Evolutionary conservation across 1,140 invertebrate species (phyloP).

Genomic region (Chrysomallon squamiferum): DNA sequence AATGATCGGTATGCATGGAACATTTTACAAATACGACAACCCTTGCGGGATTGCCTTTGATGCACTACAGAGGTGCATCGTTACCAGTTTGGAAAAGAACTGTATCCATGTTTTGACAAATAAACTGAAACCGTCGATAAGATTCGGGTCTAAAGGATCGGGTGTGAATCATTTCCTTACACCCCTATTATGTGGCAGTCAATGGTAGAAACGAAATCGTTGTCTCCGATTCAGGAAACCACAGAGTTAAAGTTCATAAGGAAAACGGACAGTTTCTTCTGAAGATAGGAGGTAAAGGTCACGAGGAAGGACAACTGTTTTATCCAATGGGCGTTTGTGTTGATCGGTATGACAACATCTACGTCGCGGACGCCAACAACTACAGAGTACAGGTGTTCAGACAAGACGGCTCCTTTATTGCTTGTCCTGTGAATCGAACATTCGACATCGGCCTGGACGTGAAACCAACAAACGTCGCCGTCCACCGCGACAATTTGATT

Average conservation of each 20-base stretch:
- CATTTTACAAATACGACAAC: conserved; percentile 43
- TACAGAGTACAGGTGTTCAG: conserved; percentile 95
- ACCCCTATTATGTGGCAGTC: conserved; percentile 39
- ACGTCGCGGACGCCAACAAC: conserved; percentile 97
- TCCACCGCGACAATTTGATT: conserved; percentile 27
- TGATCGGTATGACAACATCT: conserved; percentile 95
- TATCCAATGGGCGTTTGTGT: conserved; percentile 98
- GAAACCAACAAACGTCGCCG: conserved; percentile 40
- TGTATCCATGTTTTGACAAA: conserved; percentile 94
- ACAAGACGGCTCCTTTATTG: conserved; percentile 26
- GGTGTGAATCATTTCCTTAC: conserved; percentile 72
- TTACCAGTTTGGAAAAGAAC: conserved; percentile 79
- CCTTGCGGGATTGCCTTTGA: conserved; percentile 43
- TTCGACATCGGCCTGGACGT: conserved; percentile 39
- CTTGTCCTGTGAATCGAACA: conserved; percentile 29
- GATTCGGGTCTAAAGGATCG: conserved; percentile 90
- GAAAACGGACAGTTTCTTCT: conserved; percentile 41
- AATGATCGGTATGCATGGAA: conserved; percentile 28
- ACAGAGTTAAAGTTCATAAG: conserved; percentile 52
- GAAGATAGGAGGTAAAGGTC: conserved; percentile 41
- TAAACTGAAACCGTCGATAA: conserved; percentile 94
- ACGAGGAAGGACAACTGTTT: conserved; percentile 75
- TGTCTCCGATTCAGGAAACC: conserved; percentile 48
- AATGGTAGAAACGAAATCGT: conserved; percentile 39
- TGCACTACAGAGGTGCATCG: conserved; percentile 26